Evolutionary conservation across 2,797 vertebrate genomes (phyloP), one percentile per base, ranked within the genome.

Genomic region (Lacerta viridis): DNA sequence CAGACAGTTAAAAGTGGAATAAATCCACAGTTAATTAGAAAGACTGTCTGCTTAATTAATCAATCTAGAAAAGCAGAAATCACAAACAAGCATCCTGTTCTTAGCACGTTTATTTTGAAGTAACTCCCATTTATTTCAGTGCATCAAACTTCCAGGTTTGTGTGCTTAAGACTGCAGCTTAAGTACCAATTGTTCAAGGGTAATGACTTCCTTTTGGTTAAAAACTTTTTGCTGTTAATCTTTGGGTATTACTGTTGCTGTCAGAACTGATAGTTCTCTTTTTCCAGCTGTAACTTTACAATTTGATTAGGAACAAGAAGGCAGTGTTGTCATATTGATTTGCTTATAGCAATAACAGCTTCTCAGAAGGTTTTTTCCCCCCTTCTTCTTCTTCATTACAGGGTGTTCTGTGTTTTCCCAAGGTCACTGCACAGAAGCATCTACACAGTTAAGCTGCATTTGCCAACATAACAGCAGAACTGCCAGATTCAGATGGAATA

Each of bases 401-500:
- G 23, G 1, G 2, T 0, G 1, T 90, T 91, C 92, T 83, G 80
- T 39, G 64, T 71, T 36, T 91, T 61, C n/a, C 72, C 59, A 90
- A 85, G 18, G 74, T 89, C 84, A 88, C 11, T 86, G 59, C 80
- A n/a, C 36, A 84, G 10, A 75, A 39, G 89, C 80, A 91, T 90
- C 43, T 89, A 2, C 36, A 82, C 2, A 0, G 5, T 1, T 50
- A 17, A 85, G 78, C 9, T 88, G 55, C 72, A 80, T 69, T 7
- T 93, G 75, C 29, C n/a, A 77, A 29, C 25, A 64, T 1, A 86
- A 59, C 20, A 84, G 50, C 23, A 81, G 33, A 91, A 87, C 43
- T 50, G 77, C 64, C 72, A 41, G 7, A 20, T 33, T 72, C 36
- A 59, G 46, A n/a, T 5, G 39, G 81, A 7, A 43, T 46, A 36